Base-by-base conservation (phyloP, 2,888 invertebrate species). In the Oscheius sp. region DNA sequence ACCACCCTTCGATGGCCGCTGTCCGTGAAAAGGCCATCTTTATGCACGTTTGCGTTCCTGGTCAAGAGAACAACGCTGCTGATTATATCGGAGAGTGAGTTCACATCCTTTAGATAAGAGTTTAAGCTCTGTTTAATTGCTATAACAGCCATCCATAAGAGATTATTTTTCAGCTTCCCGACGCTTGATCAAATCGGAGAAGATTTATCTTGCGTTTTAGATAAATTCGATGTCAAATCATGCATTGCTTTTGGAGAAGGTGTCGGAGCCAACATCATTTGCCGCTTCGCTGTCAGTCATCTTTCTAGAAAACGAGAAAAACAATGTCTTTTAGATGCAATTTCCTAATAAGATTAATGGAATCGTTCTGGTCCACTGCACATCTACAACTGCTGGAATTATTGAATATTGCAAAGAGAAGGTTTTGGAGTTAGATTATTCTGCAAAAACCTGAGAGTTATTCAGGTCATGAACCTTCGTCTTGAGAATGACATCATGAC, bases 181-280 rank as follows among this genome's bases (percentile, higher is more conserved):
- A 91, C 92, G 5, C 91, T 94, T 84, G 93, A 93, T 88, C 91
- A 91, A 27, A 88, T 94, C 61, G 93, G 93, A 50, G 93, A 93
- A 86, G 93, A 93, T 86, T 88, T 94, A 72, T 91, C 92, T 61
- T 92, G 92, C 42, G 92, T 93, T 10, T 88, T 93, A 84, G 93
- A 93, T 87, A 92, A 92, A 85, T 90, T 93, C 37, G 92, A 89
- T 87, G 91, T 94, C 29, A 75, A 80, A 82, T 92, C 93, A 86
- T 93, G 93, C 12, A 92, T 94, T 63, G 92, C 93, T 0, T 88
- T 94, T 57, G 94, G 93, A 1, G 94, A 93, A 86, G 94, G 94
- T 1, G 93, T 93, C 1, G 93, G 93, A 0, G 93, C 93, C 71
- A 93, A 94, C 88, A 91, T 93, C 58, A 89, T 93, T 65, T 92